Conservation (phyloP, 2,113 vertebrate species). For the Lepus europaeus region DNA sequence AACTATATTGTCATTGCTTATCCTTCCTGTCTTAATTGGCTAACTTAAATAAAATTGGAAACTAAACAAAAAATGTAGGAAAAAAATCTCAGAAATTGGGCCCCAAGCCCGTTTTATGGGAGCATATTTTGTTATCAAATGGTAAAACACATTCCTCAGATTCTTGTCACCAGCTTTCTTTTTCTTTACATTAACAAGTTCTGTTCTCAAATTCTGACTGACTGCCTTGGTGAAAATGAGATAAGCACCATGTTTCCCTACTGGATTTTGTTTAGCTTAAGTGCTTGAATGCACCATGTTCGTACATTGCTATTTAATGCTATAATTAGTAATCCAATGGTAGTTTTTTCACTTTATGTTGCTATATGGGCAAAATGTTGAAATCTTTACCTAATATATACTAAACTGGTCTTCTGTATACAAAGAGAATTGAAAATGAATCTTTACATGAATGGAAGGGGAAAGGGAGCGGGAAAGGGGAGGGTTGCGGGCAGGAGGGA, state of each 20-base stretch:
- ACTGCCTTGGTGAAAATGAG: neutral
- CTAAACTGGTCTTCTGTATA: too few species aligned
- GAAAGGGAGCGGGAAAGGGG: too few species aligned
- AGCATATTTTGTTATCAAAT: neutral
- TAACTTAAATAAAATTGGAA: neutral
- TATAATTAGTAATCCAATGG: too few species aligned
- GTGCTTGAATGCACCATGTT: too few species aligned
- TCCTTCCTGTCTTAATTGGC: neutral
- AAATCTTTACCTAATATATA: too few species aligned
- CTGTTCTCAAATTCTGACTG: neutral
- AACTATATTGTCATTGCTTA: conserved; percentile 8
- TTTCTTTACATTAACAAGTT: neutral
- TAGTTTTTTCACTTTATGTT: too few species aligned
- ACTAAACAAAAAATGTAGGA: neutral
- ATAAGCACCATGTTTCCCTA: neutral
- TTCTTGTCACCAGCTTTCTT: neutral
- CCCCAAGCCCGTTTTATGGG: neutral
- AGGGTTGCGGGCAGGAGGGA: too few species aligned
- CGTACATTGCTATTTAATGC: too few species aligned
- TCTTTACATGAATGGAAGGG: too few species aligned
- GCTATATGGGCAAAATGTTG: too few species aligned
- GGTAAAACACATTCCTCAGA: neutral
- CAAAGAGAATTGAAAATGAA: too few species aligned
- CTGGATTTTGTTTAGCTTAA: conserved; percentile 25
- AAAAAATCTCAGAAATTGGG: neutral